phyloP scores from a whole-genome alignment of 2,797 vertebrate genomes.

The Thamnophis elegans region DNA sequence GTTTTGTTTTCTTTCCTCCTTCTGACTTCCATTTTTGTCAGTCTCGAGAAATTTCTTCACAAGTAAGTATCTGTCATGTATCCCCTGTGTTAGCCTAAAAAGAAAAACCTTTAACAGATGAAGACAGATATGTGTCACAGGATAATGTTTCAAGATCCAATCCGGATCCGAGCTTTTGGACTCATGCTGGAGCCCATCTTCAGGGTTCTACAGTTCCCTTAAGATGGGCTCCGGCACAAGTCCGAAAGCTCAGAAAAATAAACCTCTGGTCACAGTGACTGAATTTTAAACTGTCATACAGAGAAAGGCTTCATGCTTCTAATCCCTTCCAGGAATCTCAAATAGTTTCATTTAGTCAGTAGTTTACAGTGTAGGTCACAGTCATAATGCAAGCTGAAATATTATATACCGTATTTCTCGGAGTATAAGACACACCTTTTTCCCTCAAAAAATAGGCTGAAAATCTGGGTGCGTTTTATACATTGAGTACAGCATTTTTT shows the following conservation, averaged over 20 bases:
- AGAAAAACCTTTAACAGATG: not conserved
- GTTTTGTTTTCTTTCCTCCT: constrained; percentile 64
- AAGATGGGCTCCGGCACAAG: not conserved
- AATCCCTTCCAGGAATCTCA: not conserved
- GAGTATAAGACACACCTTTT: too few species aligned
- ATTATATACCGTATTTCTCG: not conserved
- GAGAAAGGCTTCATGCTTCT: not conserved
- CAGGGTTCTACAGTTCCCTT: not conserved
- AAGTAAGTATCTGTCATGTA: constrained; percentile 71
- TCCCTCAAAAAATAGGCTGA: too few species aligned
- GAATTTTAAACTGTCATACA: not conserved
- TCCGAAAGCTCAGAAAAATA: not conserved
- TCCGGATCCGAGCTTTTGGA: not conserved
- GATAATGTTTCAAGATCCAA: not conserved
- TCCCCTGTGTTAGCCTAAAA: not conserved
- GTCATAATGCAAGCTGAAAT: not conserved
- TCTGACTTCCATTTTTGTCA: constrained; percentile 56
- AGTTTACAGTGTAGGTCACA: not conserved
- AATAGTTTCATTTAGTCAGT: not conserved
- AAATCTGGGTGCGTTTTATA: too few species aligned
- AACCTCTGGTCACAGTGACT: not conserved
- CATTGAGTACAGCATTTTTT: too few species aligned
- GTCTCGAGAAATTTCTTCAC: constrained; percentile 74
- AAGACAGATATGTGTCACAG: not conserved
- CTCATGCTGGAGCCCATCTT: not conserved